A percentile compares a stretch with the other conserved stretches of the same genome.
These are phyloP conservation scores for Allobates femoralis DNA, from an alignment of 2,797 vertebrate species.

Conservation along the genomic window DNA sequence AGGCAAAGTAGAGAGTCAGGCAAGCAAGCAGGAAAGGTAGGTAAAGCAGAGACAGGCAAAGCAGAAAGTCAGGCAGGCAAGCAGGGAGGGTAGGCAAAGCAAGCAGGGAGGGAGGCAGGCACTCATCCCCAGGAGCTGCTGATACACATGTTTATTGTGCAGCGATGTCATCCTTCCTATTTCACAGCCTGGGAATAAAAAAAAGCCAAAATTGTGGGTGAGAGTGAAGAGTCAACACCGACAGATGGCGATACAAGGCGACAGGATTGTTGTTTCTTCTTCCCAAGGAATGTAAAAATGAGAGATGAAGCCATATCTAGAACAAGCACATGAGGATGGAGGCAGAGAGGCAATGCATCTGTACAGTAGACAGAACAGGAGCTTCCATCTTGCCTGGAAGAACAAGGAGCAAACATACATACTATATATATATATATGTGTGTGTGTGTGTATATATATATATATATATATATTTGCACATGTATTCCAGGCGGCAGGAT, in stretches of 20 bases:
- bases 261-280: conserved; percentile 27
- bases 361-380: conserved; percentile 25
- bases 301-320: conserved; percentile 50
- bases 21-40: no score
- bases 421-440: neutral
- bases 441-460: no score
- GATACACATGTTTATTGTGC: conserved; percentile 29
- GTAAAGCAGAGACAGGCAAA: no score
- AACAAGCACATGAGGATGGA: conserved; percentile 21
- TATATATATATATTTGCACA: neutral
- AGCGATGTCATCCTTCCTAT: conserved; percentile 10
- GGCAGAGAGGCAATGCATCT: conserved; percentile 12
- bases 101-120: no score
- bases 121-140: neutral
- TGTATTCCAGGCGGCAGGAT: neutral
- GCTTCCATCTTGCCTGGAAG: conserved; percentile 39
- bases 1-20: no score
- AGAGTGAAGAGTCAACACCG: conserved; percentile 18
- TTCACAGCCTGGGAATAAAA: neutral
- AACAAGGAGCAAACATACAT: neutral
- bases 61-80: no score
- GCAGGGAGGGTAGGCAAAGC: no score
- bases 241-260: conserved; percentile 56
- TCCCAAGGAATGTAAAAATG: conserved; percentile 47
- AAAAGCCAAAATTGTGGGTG: neutral